Evolutionary conservation across 2,888 invertebrate species (phyloP), one percentile per base, ranked within the genome.

Genomic region (Scaptomyza caliginosa): DNA sequence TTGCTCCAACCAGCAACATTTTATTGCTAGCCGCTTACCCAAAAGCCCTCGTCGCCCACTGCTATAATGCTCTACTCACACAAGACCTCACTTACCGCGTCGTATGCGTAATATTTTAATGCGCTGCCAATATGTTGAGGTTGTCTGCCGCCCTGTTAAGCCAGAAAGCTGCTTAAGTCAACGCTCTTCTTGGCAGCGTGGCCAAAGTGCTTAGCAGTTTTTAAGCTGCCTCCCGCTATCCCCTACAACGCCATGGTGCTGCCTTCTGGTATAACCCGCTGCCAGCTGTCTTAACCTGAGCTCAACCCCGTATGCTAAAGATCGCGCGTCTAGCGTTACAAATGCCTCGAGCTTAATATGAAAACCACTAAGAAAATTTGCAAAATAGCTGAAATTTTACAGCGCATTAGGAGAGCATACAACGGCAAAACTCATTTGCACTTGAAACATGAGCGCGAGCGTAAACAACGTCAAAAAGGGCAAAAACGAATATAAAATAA

Each of bases 341-440:
- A 65, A 71, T 67, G 58, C 74, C 62, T 69, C 40, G 58, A 68
- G 82, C 74, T 87, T 81, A 76, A 78, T 78, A 81, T 79, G 67
- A 68, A 83, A 83, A 87, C 74, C 83, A 79, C 83, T 87, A 86
- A 85, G 80, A 72, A 86, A 84, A 79, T 85, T 87, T 86, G 72
- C 70, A 52, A 77, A 82, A 85, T 72, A 73, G 73, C 72, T 86
- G 68, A 72, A 74, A 74, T 74, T 66, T 66, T 63, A 67, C 59
- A 65, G 42, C 52, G 67, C 63, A 72, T 65, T 70, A 64, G 67
- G 42, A 49, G 26, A 48, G 58, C 34, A 64, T 51, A 52, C 51
- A 39, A 48, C 38, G 51, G 56, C 52, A 45, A 66, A 81, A 80
- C 71, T 73, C 75, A 84, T 84, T 87, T 85, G 74, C 83, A 78